Base-by-base conservation (phyloP, 2,113 vertebrate species). In the Callipepla californica region DNA sequence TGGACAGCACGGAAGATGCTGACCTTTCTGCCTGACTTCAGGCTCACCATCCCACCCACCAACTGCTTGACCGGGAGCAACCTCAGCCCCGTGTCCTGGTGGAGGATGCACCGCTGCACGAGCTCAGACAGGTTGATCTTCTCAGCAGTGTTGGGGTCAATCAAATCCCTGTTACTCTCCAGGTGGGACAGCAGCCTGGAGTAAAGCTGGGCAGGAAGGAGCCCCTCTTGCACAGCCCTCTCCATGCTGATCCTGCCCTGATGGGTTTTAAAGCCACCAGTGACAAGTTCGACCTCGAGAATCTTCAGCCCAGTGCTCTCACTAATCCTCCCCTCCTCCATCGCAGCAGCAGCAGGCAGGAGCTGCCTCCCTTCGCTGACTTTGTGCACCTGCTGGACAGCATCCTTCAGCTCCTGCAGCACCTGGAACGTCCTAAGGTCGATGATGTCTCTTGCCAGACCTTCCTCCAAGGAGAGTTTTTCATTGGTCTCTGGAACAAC, bases 81-180 rank as follows among this genome's bases (percentile, higher is more conserved):
- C 55, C 97, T 98, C 75, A 98, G 95, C 3, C 98, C 98, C 0
- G 98, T 98, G 72, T 98, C 98, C 0, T 98, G 96, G 72, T 98
- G 97, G 11, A 94, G 3, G 80, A 99, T 96, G 85, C 98, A 99
- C 4, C 98, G 97, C 10, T 95, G 95, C 85, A 97, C 94, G 18
- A 99, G 97, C 84, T 99, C 98, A 0, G 89, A 7, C 3, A 99
- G 97, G 40, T 86, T 93, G 18, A 98, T 87, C 72, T 98, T 98
- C 94, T 99, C 98, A 18, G 98, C 98, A 13, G 98, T 99, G 95
- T 98, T 99, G 73, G 99, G 99, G 95, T 99, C 99, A 50, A 99
- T 98, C 91, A 99, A 96, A 79, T 98, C 97, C 91, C 96, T 97
- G 11, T 72, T 93, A 45, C 95, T 95, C 16, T 97, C 96, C 83